Conservation (phyloP, 2,113 vertebrate species). For the Neogobius melanostomus region DNA sequence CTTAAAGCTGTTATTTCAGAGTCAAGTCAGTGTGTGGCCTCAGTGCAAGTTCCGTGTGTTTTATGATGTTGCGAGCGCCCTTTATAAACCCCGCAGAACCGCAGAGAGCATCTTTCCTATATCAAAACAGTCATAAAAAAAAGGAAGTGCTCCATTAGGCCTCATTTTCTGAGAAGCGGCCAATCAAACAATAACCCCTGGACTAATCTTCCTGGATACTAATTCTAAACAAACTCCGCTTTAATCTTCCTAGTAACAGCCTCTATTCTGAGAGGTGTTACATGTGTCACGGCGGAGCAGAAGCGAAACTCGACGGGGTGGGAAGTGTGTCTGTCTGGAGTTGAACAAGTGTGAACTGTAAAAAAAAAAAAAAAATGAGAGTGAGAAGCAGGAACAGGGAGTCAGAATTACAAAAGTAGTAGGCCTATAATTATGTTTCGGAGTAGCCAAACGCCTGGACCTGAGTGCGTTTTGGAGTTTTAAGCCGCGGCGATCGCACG, state of each 20-base stretch:
- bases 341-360: slow-evolving; percentile 51
- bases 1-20: slow-evolving; percentile 1
- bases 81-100: not conserved
- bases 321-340: slow-evolving; percentile 53
- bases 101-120: not conserved
- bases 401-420: not conserved
- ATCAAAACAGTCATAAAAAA: not conserved
- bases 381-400: slow-evolving; percentile 29
- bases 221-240: not conserved
- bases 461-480: not conserved
- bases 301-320: slow-evolving; percentile 23
- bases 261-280: slow-evolving; percentile 58
- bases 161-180: not conserved
- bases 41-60: not conserved
- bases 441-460: no score
- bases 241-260: slow-evolving; percentile 64
- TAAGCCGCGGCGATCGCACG: not conserved
- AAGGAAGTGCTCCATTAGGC: not conserved
- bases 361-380: slow-evolving; percentile 44
- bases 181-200: not conserved
- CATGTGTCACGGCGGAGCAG: slow-evolving; percentile 19
- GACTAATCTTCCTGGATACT: slow-evolving; percentile 36
- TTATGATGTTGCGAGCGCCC: not conserved
- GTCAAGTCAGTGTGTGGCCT: not conserved
- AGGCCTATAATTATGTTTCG: no score